Base-by-base conservation (phyloP, 92 coral and sea anemone species). In the Paragorgia papillata region DNA sequence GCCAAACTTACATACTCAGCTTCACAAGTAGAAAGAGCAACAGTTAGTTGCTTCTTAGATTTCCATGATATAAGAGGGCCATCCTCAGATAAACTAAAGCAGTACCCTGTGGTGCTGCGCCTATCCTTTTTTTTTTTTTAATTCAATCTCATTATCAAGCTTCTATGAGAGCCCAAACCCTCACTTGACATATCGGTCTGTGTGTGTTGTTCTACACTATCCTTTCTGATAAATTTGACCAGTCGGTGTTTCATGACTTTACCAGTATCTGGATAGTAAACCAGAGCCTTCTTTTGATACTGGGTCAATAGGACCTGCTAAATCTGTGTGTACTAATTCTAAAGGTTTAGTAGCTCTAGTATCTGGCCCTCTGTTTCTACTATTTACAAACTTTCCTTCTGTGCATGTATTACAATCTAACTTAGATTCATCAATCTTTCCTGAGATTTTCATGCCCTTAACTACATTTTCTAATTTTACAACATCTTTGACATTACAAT, bases 381-480 rank as follows among this genome's bases (percentile, higher is more conserved):
- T 44, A 7, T 71, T 31, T 30, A 8, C 44, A 31, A 61, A 39
- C 43, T 59, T 59, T 0, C 73, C 81, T 31, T 61, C 61, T 20
- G 30, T 59, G 44, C 73, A 62, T 0, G 73, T 76, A 24, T 62
- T 76, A 15, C 73, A 76, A 0, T 76, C 73, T 76, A 75, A 57
- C 55, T 26, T 44, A 27, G 81, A 25, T 33, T 29, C 59, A 41
- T 41, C 81, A 20, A 27, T 1, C 2, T 29, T 61, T 4, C 81
- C 81, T 15, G 48, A 21, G 25, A 76, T 62, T 9, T 46, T 76
- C 81, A 76, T 76, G n/a, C 81, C 70, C 58, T 49, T 55, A 29
- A 65, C 83, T 19, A 57, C 79, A 18, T 14, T 40, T 31, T 80
- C 19, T 49, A 62, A 25, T 40, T 63, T 62, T 2, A 77, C 33